Evolutionary conservation across 2,888 invertebrate species (phyloP).

Genomic region (Aleiodes testaceus): DNA sequence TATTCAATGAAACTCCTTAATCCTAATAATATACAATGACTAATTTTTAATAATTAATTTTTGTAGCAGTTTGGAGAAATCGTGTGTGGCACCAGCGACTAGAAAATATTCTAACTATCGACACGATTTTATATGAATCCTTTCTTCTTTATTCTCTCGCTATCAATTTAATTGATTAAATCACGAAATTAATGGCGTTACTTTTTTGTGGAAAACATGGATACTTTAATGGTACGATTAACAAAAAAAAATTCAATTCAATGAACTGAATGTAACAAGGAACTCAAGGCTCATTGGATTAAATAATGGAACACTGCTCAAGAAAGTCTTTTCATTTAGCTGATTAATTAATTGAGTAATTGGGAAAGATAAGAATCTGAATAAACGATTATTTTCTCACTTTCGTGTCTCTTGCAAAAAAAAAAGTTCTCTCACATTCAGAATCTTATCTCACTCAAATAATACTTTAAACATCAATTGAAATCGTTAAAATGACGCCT

Average conservation of each 20-base stretch:
- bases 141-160: slow-evolving; percentile 27
- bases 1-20: background rate
- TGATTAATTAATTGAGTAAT: too few relatives aligned
- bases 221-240: background rate
- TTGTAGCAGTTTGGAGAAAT: slow-evolving; percentile 37
- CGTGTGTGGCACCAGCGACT: slow-evolving; percentile 30
- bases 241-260: background rate
- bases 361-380: too few relatives aligned
- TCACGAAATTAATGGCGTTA: background rate
- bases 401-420: slow-evolving; percentile 12
- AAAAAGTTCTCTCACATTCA: slow-evolving; percentile 16
- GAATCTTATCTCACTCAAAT: slow-evolving; percentile 31
- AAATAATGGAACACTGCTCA: too few relatives aligned
- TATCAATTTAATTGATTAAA: slow-evolving; percentile 40
- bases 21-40: slow-evolving; percentile 24
- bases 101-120: slow-evolving; percentile 38
- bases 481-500: slow-evolving; percentile 13
- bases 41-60: slow-evolving; percentile 27
- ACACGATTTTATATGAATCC: slow-evolving; percentile 43
- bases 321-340: too few relatives aligned
- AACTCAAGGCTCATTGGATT: too few relatives aligned
- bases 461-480: slow-evolving; percentile 39
- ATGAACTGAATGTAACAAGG: slow-evolving; percentile 2
- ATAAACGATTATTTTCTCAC: too few relatives aligned
- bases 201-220: background rate